Base-by-base conservation (phyloP, 2,113 vertebrate species). In the Labeo rohita region DNA sequence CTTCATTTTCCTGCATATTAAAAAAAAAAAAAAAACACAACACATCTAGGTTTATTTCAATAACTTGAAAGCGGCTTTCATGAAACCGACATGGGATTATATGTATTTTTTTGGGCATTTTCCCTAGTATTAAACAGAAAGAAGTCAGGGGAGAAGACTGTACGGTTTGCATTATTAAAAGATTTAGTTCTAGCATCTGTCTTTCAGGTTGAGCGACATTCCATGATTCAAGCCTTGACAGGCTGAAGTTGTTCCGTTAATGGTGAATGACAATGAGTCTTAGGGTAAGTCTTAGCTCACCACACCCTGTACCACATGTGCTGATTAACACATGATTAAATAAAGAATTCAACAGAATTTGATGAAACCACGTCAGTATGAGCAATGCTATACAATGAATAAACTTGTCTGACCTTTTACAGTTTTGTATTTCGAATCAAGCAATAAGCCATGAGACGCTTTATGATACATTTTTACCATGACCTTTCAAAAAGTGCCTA, bases 201-300 rank as follows among this genome's bases (percentile, higher is more conserved):
- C 43, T 50, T 83, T 47, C 84, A 8, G 28, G 66, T 66, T 65
- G 78, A 65, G 66, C 80, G 49, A 81, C 87, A 84, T 88, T 80
- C 68, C 54, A 63, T 11, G 18, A 74, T 66, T 80, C 87, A 88
- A 75, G 87, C 39, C n/a, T 52, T 28, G 79, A 84, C 87, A 88
- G 21, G 87, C 56, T 74, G n/a, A 72, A 61, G 75, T 75, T 86
- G 34, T 66, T 74, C 75, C 23, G 65, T 36, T 83, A 15, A 43
- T 23, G 34, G 50, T 23, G 13, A 65, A 74, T 36, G 86, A n/a
- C 18, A 73, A 34, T 39, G 36, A n/a, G n/a, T 28, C 23, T 68
- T 39, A 47, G 65, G 0, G 2, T n/a, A 65, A 68, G 47, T 21
- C 1, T n/a, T 45, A 8, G n/a, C 43, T 21, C 34, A 73, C 73